Evolutionary conservation across 2,113 vertebrate genomes (phyloP), one percentile per base, ranked within the genome.

Genomic region (Cavia aperea): DNA sequence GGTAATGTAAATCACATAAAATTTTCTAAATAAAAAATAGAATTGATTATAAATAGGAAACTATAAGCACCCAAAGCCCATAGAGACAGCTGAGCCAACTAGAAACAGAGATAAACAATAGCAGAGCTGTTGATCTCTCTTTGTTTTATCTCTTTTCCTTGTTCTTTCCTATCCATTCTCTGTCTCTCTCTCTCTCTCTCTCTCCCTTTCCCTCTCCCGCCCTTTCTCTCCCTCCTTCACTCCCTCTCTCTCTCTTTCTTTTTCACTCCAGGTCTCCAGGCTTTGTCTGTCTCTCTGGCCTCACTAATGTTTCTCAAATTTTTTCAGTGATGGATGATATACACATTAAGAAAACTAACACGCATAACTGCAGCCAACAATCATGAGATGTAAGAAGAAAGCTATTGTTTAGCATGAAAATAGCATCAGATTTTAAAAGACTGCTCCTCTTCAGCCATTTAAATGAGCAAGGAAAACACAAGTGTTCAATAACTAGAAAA

Each of bases 1-100:
- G 70, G 60, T 62, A 46, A 36, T 36, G 75, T 24, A 86, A 81
- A 83, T 82, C 54, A 79, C 13, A 43, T 86, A 70, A 6, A 36
- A 9, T 66, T 89, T 78, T 7, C 36, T 72, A 81, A 84, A 49
- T 83, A 58, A 85, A 94, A 94, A 84, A 54, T 18, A 1, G 11
- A 87, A 66, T 49, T 93, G 26, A 81, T 68, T 54, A 75, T 62
- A 81, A 81, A 10, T 4, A 4, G 78, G 19, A 92, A 94, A 46
- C n/a, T 3, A 2, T 3, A 75, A 78, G 18, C 11, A 46, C 26
- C 11, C 12, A 58, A 31, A 36, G 0, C 2, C 19, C 65, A 62
- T 70, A 9, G 51, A 62, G 14, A 65, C 21, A 51, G 7, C 10
- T 58, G 7, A 10, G 46, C 31, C 43, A 89, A 49, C 13, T 83